Percentiles rank a stretch among this genome's conserved stretches.
Conservation (phyloP, 2,113 vertebrate genomes). For the Phocoena sinus region DNA sequence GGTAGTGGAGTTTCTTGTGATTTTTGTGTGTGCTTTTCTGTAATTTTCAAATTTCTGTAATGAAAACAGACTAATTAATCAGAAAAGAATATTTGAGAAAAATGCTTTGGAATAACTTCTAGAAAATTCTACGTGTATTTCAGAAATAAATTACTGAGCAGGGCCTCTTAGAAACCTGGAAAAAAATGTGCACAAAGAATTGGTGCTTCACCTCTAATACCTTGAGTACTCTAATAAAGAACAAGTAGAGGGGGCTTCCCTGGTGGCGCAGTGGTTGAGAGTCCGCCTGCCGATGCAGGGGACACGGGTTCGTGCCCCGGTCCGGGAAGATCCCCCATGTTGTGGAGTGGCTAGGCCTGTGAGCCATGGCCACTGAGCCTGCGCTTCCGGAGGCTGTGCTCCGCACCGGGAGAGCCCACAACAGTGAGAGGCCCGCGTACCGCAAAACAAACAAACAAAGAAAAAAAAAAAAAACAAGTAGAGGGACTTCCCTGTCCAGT, state of each 20-base stretch:
- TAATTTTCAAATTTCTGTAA: constrained; percentile 29
- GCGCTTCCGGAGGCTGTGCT: too few species aligned
- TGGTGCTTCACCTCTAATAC: not conserved
- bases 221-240: not conserved
- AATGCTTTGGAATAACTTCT: not conserved
- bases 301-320: too few species aligned
- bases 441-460: too few species aligned
- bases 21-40: not conserved
- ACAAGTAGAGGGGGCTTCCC: not conserved
- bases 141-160: not conserved
- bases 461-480: not conserved
- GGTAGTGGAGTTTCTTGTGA: not conserved
- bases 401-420: too few species aligned
- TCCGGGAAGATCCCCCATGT: too few species aligned
- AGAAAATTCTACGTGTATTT: not conserved
- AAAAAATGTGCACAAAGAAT: not conserved
- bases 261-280: too few species aligned
- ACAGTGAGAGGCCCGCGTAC: too few species aligned
- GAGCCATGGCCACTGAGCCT: too few species aligned
- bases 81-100: not conserved
- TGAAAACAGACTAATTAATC: not conserved
- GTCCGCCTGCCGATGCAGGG: too few species aligned
- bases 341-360: too few species aligned
- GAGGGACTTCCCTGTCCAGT: too few species aligned
- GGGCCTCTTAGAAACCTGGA: not conserved